phyloP scores from a whole-genome alignment of 2,113 vertebrate species.

The Osmerus mordax region DNA sequence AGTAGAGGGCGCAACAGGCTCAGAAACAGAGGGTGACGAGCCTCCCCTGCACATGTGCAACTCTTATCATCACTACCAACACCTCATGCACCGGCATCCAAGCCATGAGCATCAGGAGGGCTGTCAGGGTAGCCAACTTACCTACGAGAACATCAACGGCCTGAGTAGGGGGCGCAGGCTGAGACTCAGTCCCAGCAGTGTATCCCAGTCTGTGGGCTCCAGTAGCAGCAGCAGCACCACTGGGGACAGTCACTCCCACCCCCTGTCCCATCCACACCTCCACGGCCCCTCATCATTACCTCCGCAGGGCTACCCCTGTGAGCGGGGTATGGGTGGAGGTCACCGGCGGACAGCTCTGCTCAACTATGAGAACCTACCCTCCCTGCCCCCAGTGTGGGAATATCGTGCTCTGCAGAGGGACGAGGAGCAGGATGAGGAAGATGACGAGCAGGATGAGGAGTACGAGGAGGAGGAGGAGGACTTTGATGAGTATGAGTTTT shows the following conservation, averaged over 20 bases:
- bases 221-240: constrained; percentile 80
- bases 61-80: constrained; percentile 75
- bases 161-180: constrained; percentile 69
- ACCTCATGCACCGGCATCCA: constrained; percentile 75
- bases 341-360: constrained; percentile 84
- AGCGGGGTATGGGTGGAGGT: constrained; percentile 64
- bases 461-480: constrained; percentile 66
- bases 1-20: constrained; percentile 68
- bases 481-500: constrained; percentile 78
- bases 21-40: constrained; percentile 77
- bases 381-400: constrained; percentile 92
- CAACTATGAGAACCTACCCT: constrained; percentile 96
- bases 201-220: constrained; percentile 75
- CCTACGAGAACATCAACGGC: constrained; percentile 90
- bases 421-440: constrained; percentile 76
- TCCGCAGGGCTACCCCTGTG: constrained; percentile 68
- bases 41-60: constrained; percentile 71
- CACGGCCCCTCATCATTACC: constrained; percentile 63
- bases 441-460: constrained; percentile 65
- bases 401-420: constrained; percentile 78
- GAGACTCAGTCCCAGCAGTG: constrained; percentile 74
- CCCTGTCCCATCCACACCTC: constrained; percentile 55
- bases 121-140: constrained; percentile 76
- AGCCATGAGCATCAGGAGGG: constrained; percentile 76
- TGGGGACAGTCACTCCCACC: constrained; percentile 71